Evolutionary conservation across 1,140 invertebrate species (phyloP), one percentile per base, ranked within the genome.

Genomic region (Calosoma granatense): DNA sequence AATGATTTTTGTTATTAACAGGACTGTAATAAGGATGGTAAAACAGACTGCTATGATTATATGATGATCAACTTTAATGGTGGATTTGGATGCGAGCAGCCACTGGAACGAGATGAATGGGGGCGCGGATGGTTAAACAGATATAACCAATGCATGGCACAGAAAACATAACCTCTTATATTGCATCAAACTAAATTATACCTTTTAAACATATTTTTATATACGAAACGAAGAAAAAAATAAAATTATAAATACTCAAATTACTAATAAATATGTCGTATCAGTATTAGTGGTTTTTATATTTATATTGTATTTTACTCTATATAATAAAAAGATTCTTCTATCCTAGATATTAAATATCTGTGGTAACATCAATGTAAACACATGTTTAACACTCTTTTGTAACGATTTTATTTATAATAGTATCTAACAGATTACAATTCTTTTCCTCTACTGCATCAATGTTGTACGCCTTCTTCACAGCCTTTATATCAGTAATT

Each of bases 51-150:
- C 61, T 75, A 74, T 54, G 83, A 85, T 66, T 84, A 76, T 66
- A 78, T 80, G 60, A 74, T 80, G 68, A 81, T 84, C 55, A 82
- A 84, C 65, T 76, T 76, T 62, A 73, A 80, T 59, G 78, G 80
- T 0, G 74, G 76, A 0, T 68, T 69, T 51, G 72, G 73, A 30
- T 81, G 79, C 64, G 52, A 61, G 12, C 59, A 58, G 2, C 41
- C 63, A 2, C 52, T 75, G 2, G 61, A 60, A 15, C 65, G 64
- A 11, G 69, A 62, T 51, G 59, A 58, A 15, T 47, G 57, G 20
- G 64, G 64, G 22, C 55, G 47, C 23, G 51, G 55, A 23, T 67
- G 61, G 59, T 41, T 60, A 2, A 19, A 51, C 17, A 56, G 63
- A 55, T 67, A 62, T 51, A 51, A 53, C 14, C 22, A 20, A 6